Evolutionary conservation across 30 jellyfish, hydroid and myxozoan genomes (phyloP).

Genomic region (Chrysaora quinquecirrha): DNA sequence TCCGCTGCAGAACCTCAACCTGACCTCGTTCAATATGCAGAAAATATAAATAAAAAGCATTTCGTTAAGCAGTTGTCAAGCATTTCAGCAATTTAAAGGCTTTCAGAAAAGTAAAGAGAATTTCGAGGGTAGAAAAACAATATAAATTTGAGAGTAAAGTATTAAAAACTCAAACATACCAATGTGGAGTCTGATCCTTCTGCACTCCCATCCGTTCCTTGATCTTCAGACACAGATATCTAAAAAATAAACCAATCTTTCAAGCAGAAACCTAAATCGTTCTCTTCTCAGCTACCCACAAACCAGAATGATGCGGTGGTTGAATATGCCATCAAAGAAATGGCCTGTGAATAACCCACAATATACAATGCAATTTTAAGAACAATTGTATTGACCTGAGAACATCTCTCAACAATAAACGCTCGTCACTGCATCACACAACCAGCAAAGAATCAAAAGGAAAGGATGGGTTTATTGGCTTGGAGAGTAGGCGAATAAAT

Average conservation of each 20-base stretch:
- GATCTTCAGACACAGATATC: conserved; percentile 41
- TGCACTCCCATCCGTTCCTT: conserved; percentile 29
- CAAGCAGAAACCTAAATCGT: too few relatives aligned
- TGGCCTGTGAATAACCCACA: background rate
- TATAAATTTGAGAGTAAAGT: too few relatives aligned
- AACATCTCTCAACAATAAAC: background rate
- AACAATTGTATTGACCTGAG: background rate
- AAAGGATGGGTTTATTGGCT: conserved; percentile 20
- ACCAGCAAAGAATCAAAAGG: conserved; percentile 56
- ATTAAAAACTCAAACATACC: conserved; percentile 35
- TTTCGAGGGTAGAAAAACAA: too few relatives aligned
- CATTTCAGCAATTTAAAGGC: too few relatives aligned
- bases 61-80: too few relatives aligned
- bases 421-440: conserved; percentile 1
- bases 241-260: background rate
- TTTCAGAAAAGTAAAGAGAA: too few relatives aligned
- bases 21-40: too few relatives aligned
- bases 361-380: background rate
- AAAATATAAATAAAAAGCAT: too few relatives aligned
- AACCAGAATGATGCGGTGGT: too few relatives aligned
- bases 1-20: too few relatives aligned
- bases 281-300: too few relatives aligned
- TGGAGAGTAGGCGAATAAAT: background rate
- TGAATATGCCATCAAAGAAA: too few relatives aligned
- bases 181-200: conserved; percentile 24